Evolutionary conservation across 2,797 vertebrate species (phyloP).

Genomic region (Vespertilio murinus): DNA sequence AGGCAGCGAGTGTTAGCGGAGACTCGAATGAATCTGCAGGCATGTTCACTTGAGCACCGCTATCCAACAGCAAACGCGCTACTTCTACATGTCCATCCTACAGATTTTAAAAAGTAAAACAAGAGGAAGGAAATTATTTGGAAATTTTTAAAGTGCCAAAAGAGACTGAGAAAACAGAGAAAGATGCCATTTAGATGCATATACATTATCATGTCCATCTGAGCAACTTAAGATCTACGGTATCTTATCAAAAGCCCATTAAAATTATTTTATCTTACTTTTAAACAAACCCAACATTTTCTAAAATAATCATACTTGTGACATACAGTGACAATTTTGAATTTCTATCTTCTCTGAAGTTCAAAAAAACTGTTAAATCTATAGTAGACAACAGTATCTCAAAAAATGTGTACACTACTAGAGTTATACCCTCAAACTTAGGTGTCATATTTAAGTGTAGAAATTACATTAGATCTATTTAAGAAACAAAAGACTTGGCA

Average conservation of each 20-base stretch:
- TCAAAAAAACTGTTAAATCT: constrained; percentile 46
- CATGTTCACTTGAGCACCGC: constrained; percentile 99
- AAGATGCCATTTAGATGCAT: constrained; percentile 1
- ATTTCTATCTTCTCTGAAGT: constrained; percentile 30
- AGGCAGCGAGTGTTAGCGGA: constrained; percentile 96
- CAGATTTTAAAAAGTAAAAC: constrained; percentile 60
- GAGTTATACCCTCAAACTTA: constrained; percentile 15
- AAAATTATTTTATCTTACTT: constrained; percentile 54
- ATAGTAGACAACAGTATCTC: neutral
- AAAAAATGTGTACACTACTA: constrained; percentile 51
- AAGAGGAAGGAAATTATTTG: constrained; percentile 16
- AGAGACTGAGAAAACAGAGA: neutral
- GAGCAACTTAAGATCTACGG: neutral
- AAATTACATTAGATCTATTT: constrained; percentile 44
- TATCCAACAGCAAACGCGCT: constrained; percentile 97
- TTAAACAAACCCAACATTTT: constrained; percentile 36
- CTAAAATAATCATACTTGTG: neutral
- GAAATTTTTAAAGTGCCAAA: constrained; percentile 40
- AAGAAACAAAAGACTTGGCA: constrained; percentile 55
- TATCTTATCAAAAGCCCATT: neutral
- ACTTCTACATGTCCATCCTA: constrained; percentile 99
- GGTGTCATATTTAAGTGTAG: neutral
- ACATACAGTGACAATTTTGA: constrained; percentile 45
- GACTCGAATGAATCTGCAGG: constrained; percentile 99
- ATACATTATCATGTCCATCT: neutral